Evolutionary conservation across 2,797 vertebrate genomes (phyloP).

Genomic region (Syndactyla subalaris): DNA sequence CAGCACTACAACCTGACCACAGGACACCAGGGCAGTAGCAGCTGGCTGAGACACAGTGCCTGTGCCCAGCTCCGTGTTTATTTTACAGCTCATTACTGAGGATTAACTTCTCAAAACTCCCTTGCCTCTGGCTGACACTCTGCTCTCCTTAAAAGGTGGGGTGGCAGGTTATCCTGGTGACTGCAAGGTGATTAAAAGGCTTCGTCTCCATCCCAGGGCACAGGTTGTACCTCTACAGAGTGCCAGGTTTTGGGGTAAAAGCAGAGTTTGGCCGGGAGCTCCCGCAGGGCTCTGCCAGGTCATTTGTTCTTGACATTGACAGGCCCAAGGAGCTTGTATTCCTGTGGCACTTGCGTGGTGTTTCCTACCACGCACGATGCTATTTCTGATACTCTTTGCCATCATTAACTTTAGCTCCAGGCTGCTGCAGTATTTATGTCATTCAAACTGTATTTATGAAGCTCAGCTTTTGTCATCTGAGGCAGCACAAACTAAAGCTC

Average conservation of each 20-base stretch:
- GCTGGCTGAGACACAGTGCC: background rate
- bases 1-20: conserved; percentile 41
- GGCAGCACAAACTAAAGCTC: conserved; percentile 61
- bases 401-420: conserved; percentile 51
- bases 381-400: conserved; percentile 41
- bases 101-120: background rate
- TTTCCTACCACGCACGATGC: conserved; percentile 10
- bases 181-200: background rate
- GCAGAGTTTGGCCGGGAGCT: background rate
- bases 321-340: background rate
- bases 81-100: conserved; percentile 7
- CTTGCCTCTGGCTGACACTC: rapidly evolving
- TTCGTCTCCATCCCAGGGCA: background rate
- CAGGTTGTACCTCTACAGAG: background rate
- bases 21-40: conserved; percentile 18
- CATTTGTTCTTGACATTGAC: background rate
- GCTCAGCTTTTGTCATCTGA: conserved; percentile 59
- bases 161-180: background rate
- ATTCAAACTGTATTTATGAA: background rate
- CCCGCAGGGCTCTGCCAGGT: background rate
- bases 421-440: conserved; percentile 44
- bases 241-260: background rate
- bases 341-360: background rate
- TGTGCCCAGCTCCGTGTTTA: conserved; percentile 11
- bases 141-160: background rate